Percentiles rank a stretch among this genome's conserved stretches.
Conservation (phyloP, 2,888 invertebrate species). For the Arge pagana region DNA sequence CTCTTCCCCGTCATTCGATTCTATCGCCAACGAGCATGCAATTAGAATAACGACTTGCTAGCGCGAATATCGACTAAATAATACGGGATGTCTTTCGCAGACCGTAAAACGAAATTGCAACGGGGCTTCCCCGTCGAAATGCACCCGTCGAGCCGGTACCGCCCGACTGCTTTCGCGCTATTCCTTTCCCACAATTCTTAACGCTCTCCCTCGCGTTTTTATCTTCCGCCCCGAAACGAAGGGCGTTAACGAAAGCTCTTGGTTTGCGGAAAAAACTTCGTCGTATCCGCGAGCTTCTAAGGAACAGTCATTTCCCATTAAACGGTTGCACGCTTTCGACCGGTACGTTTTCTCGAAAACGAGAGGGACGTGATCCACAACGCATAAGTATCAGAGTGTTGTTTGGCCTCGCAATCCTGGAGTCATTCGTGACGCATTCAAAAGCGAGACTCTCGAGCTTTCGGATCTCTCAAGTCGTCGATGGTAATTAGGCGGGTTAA, state of each 20-base stretch:
- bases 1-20: too few species aligned
- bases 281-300: conserved; percentile 11
- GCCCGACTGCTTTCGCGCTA: conserved; percentile 38
- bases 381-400: too few species aligned
- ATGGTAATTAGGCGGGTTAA: too few species aligned
- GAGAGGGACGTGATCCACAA: too few species aligned
- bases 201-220: conserved; percentile 25
- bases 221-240: conserved; percentile 36
- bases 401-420: too few species aligned
- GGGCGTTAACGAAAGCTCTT: conserved; percentile 37
- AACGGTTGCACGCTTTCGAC: not conserved
- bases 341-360: too few species aligned
- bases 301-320: conserved; percentile 15
- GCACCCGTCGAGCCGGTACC: conserved; percentile 25
- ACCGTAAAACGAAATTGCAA: conserved; percentile 51
- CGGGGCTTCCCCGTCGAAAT: conserved; percentile 24
- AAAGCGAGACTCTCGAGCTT: too few species aligned
- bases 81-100: conserved; percentile 10
- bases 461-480: too few species aligned
- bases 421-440: too few species aligned
- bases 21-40: too few species aligned
- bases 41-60: too few species aligned
- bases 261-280: conserved; percentile 1
- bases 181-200: conserved; percentile 52
- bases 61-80: too few species aligned